Evolutionary conservation across 2,888 invertebrate species (phyloP).

Genomic region (Luperina testacea): DNA sequence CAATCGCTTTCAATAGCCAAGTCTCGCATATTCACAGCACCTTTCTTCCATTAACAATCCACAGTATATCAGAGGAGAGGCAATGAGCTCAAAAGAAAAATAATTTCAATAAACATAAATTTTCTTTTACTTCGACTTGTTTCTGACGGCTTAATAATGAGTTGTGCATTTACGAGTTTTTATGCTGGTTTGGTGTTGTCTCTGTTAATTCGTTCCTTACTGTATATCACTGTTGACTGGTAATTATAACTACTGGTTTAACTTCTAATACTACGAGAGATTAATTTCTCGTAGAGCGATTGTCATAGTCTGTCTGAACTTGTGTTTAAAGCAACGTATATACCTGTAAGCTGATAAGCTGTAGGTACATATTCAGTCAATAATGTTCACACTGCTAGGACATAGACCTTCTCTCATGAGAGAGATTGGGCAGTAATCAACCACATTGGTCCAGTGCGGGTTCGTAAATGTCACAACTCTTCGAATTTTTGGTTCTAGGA

Average conservation of each 20-base stretch:
- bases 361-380: too few relatives aligned
- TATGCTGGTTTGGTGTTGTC: slow-evolving; percentile 34
- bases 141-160: slow-evolving; percentile 49
- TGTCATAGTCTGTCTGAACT: not conserved
- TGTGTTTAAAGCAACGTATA: not conserved
- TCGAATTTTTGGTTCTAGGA: not conserved
- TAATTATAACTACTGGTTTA: slow-evolving; percentile 21
- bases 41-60: slow-evolving; percentile 32
- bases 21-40: slow-evolving; percentile 12
- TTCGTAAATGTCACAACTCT: not conserved
- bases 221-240: slow-evolving; percentile 28
- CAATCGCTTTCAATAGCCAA: slow-evolving; percentile 8
- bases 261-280: not conserved
- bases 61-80: slow-evolving; percentile 23
- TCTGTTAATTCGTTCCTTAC: slow-evolving; percentile 3
- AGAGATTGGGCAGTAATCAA: not conserved
- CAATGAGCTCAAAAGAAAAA: slow-evolving; percentile 46
- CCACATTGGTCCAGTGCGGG: not conserved
- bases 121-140: slow-evolving; percentile 30
- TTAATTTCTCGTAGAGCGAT: not conserved
- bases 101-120: slow-evolving; percentile 51
- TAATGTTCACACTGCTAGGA: not conserved
- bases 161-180: slow-evolving; percentile 40
- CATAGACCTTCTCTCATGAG: not conserved
- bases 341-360: too few relatives aligned